A percentile compares a stretch with the other conserved stretches of the same genome.
These are phyloP conservation scores for Ecliptopera silaceata DNA, from an alignment of 2,888 invertebrate species.

Conservation along the genomic window DNA sequence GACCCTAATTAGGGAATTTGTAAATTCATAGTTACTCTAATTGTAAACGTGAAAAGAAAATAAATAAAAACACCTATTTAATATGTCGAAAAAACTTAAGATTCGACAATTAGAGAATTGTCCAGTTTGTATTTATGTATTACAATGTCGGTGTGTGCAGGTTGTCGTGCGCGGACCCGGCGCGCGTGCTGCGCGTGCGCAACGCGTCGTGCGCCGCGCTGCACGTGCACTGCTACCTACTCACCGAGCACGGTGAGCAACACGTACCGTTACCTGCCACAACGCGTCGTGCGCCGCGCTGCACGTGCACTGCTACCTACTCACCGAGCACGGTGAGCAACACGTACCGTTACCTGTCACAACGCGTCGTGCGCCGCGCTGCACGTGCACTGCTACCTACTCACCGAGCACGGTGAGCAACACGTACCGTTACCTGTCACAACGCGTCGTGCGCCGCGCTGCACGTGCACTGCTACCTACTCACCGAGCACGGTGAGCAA, in stretches of 20 bases:
- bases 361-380: not conserved
- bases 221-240: conserved; percentile 48
- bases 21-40: no score
- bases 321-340: conserved; percentile 44
- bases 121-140: no score
- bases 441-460: not conserved
- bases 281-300: not conserved
- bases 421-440: not conserved
- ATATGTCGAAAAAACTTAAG: no score
- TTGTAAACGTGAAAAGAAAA: no score
- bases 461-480: not conserved
- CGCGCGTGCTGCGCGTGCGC: conserved; percentile 49
- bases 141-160: conserved; percentile 38
- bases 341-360: not conserved
- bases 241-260: conserved; percentile 47
- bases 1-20: no score
- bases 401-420: conserved; percentile 44
- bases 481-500: conserved; percentile 44
- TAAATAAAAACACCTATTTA: no score
- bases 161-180: conserved; percentile 54
- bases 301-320: not conserved
- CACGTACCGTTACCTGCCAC: not conserved
- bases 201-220: conserved; percentile 57
- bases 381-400: not conserved
- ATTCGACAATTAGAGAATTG: no score